Percentiles rank a stretch among this genome's conserved stretches.
Conservation (phyloP, 2,888 invertebrate species). For the Erebia palarica region DNA sequence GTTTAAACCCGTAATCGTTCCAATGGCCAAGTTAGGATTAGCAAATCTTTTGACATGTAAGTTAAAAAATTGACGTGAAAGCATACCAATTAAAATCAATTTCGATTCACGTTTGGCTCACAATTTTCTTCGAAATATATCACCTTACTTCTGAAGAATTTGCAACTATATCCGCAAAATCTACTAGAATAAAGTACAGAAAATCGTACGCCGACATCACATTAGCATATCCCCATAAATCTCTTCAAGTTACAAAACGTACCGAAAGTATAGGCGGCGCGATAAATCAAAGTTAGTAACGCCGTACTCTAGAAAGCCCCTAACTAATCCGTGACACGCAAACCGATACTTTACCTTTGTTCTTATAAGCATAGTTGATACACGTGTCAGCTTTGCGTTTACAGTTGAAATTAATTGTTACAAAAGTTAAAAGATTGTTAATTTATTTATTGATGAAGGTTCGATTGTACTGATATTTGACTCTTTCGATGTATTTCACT, state of each 20-base stretch:
- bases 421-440: too few species aligned
- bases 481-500: too few species aligned
- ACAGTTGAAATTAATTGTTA: too few species aligned
- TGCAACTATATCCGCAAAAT: background rate
- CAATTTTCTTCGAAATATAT: background rate
- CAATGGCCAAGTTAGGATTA: too few species aligned
- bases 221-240: conserved; percentile 50
- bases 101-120: background rate
- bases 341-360: conserved; percentile 65
- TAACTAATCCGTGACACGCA: conserved; percentile 67
- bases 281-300: conserved; percentile 55
- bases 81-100: background rate
- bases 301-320: conserved; percentile 48
- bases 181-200: conserved; percentile 29
- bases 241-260: conserved; percentile 42
- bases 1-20: too few species aligned
- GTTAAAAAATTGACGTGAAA: too few species aligned
- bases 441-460: too few species aligned
- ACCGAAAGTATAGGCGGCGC: conserved; percentile 45
- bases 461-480: too few species aligned
- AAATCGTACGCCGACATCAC: conserved; percentile 39
- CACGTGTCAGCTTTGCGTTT: too few species aligned
- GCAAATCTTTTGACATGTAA: too few species aligned
- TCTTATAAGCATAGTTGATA: conserved; percentile 44
- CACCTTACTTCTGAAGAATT: background rate